Evolutionary conservation across 2,797 vertebrate genomes (phyloP), one percentile per base, ranked within the genome.

Genomic region (Anomalospiza imberbis): DNA sequence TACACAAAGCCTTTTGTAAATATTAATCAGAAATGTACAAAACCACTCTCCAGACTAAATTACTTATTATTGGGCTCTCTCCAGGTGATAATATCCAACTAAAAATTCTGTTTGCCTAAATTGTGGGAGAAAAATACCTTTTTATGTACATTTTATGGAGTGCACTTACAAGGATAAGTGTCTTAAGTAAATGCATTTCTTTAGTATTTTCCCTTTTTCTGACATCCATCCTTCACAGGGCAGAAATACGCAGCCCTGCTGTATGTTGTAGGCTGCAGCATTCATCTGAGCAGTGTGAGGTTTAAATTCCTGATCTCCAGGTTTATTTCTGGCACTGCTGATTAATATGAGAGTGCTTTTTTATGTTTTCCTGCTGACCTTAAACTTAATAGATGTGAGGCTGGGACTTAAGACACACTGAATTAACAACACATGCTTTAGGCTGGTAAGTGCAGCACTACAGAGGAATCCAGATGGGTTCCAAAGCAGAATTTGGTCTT

Each of bases 1-100:
- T 94, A 97, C 96, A 97, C 93, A 95, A 92, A 98, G 97, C 76
- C 95, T 96, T 97, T 95, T 96, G 97, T 98, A 98, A 98, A 98
- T 97, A 97, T 97, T 97, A 98, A 98, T 97, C 97, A 97, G 94
- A 97, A 95, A 93, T 34, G 92, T 54, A 88, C 81, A 94, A 91
- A 95, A 88, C 82, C 92, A 85, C 81, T 93, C 89, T 89, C 93
- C 94, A 94, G 92, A 91, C 94, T 95, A 96, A 96, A 94, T 96
- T 95, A 92, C 95, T 92, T 97, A 97, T 96, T 96, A 96, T 86
- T 85, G 92, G 95, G 91, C 84, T 95, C 96, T 95, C 96, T 97
- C 95, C 96, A 96, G 97, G 96, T 97, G 97, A 97, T 96, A 96
- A 96, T 94, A 93, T 93, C 96, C 89, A 72, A 83, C 93, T 92